These are phyloP conservation scores for Icerya purchasi DNA, from an alignment of 2,888 invertebrate genomes.

Conservation along the genomic window DNA sequence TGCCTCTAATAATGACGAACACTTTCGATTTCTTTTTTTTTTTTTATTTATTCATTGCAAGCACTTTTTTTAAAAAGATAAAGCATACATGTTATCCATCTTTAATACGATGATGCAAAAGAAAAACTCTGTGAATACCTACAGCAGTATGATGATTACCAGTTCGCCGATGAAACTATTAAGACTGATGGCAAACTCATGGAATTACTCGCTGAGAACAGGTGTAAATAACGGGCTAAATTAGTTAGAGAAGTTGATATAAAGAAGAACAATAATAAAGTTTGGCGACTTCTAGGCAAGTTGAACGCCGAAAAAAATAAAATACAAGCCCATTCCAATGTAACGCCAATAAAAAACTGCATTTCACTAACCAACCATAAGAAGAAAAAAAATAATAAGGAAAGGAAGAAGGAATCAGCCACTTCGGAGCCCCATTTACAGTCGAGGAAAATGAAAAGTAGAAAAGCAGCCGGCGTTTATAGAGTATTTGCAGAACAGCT, in stretches of 20 bases:
- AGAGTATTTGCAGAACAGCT: too few relatives aligned
- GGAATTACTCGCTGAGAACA: not conserved
- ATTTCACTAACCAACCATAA: not conserved
- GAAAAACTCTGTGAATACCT: not conserved
- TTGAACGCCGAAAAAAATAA: not conserved
- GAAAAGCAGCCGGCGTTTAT: too few relatives aligned
- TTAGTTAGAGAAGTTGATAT: not conserved
- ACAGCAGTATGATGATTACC: not conserved
- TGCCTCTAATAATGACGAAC: too few relatives aligned
- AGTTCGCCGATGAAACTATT: not conserved
- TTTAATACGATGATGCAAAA: not conserved
- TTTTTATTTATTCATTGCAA: too few relatives aligned
- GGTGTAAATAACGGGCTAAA: not conserved
- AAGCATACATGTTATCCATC: too few relatives aligned
- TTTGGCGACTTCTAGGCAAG: not conserved
- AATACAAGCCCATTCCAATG: not conserved
- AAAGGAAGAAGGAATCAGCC: not conserved
- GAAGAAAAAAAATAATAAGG: not conserved
- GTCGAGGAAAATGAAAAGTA: not conserved
- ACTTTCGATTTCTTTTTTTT: too few relatives aligned
- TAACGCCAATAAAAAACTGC: not conserved
- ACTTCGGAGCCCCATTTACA: not conserved
- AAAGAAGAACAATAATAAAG: not conserved
- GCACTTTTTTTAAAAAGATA: too few relatives aligned
- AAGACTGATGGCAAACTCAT: not conserved